Evolutionary conservation across 2,113 vertebrate species (phyloP).

Genomic region (Salvelinus namaycush): DNA sequence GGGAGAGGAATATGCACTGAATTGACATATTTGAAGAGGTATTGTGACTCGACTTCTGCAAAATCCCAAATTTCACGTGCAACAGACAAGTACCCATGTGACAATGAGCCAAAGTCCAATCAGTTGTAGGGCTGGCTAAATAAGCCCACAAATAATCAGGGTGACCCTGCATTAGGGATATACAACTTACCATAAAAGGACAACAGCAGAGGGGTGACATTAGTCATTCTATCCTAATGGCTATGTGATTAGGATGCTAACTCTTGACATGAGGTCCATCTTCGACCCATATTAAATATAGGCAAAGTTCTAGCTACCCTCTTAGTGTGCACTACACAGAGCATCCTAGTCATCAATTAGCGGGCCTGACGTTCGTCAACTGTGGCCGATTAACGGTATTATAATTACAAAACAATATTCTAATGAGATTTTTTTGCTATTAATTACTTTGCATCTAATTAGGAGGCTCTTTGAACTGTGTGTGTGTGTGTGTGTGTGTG

Average conservation of each 20-base stretch:
- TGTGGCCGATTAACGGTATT: constrained; percentile 10
- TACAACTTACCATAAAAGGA: no score
- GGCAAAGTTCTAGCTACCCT: background rate
- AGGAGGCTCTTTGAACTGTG: background rate
- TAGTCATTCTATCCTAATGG: background rate
- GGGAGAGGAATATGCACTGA: background rate
- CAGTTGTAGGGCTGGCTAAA: no score
- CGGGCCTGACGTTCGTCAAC: background rate
- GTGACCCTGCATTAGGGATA: no score
- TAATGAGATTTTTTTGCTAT: constrained; percentile 22
- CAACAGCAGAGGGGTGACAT: no score
- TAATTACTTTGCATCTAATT: constrained; percentile 28
- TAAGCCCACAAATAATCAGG: no score
- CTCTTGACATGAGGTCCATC: background rate
- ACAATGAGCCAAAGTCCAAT: no score
- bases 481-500: no score
- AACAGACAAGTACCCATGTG: no score
- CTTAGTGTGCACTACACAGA: background rate
- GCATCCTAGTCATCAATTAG: constrained; percentile 4
- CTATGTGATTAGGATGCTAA: background rate
- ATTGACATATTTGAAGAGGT: no score
- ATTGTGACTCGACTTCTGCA: no score
- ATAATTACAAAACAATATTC: constrained; percentile 37
- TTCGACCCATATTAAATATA: background rate
- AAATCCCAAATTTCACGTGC: no score